Conservation (phyloP, 2,888 invertebrate genomes). For the Heliconius ethilla region DNA sequence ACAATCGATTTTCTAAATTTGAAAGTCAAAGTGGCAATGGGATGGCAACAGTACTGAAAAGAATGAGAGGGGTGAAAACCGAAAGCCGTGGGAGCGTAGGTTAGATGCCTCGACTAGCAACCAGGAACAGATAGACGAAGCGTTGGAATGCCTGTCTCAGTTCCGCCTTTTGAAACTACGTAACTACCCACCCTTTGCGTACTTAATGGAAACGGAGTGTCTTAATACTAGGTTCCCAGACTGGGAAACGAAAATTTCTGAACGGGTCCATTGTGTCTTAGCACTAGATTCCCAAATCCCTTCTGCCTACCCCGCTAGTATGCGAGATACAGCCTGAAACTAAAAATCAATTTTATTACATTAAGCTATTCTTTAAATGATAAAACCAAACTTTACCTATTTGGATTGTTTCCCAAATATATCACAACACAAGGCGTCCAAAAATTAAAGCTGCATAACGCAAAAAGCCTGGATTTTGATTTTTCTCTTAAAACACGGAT, state of each 20-base stretch:
- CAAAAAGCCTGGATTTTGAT: slow-evolving; percentile 18
- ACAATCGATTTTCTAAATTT: not conserved
- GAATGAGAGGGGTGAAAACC: not conserved
- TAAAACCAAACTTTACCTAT: not conserved
- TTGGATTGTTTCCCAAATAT: not conserved
- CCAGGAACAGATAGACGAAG: not conserved
- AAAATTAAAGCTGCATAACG: slow-evolving; percentile 21
- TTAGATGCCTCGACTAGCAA: not conserved
- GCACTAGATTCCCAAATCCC: no score
- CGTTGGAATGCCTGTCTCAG: not conserved
- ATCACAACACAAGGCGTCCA: not conserved
- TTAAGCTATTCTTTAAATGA: not conserved
- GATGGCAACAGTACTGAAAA: not conserved
- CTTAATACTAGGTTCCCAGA: no score
- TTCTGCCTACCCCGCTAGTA: no score
- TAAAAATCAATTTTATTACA: not conserved
- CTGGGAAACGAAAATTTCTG: no score
- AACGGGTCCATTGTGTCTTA: no score
- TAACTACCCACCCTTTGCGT: no score
- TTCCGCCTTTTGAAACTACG: no score
- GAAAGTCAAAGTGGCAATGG: not conserved
- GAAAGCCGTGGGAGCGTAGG: not conserved
- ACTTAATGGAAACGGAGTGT: no score
- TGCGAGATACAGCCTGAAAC: no score
- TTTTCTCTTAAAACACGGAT: slow-evolving; percentile 33